Percentiles rank a stretch among this genome's conserved stretches.
Conservation (phyloP, 2,113 vertebrate genomes). For the Pantherophis guttatus region DNA sequence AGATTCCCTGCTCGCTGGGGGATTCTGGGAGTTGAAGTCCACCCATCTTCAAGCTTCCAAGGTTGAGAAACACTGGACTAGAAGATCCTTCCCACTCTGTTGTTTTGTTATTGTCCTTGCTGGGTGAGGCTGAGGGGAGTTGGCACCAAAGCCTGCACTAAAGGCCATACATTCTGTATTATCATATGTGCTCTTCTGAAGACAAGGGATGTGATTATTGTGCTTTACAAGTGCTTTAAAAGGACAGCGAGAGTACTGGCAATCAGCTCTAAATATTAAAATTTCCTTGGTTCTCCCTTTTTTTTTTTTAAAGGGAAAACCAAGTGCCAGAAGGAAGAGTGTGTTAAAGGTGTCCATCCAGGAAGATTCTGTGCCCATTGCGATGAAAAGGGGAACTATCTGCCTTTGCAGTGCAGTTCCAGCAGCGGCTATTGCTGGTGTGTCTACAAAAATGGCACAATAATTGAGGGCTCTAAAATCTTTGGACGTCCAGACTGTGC, state of each 20-base stretch:
- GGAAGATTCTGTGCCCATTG: slow-evolving; percentile 80
- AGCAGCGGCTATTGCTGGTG: slow-evolving; percentile 88
- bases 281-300: slow-evolving; percentile 37
- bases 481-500: slow-evolving; percentile 68
- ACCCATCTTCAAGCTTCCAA: too few species aligned
- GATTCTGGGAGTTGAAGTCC: too few species aligned
- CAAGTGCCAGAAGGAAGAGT: slow-evolving; percentile 80
- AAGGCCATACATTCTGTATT: too few species aligned
- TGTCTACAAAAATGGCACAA: slow-evolving; percentile 76
- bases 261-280: neutral
- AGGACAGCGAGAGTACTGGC: neutral
- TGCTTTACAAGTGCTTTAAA: too few species aligned
- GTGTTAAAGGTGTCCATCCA: slow-evolving; percentile 20
- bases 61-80: neutral
- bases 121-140: neutral
- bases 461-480: slow-evolving; percentile 69
- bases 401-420: slow-evolving; percentile 81
- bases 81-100: neutral
- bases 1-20: too few species aligned
- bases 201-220: neutral
- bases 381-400: slow-evolving; percentile 81
- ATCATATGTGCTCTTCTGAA: neutral
- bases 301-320: slow-evolving; percentile 72
- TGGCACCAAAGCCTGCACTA: neutral
- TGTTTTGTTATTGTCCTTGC: neutral